Evolutionary conservation across 1,140 invertebrate genomes (phyloP).

Genomic region (Oncopeltus fasciatus): DNA sequence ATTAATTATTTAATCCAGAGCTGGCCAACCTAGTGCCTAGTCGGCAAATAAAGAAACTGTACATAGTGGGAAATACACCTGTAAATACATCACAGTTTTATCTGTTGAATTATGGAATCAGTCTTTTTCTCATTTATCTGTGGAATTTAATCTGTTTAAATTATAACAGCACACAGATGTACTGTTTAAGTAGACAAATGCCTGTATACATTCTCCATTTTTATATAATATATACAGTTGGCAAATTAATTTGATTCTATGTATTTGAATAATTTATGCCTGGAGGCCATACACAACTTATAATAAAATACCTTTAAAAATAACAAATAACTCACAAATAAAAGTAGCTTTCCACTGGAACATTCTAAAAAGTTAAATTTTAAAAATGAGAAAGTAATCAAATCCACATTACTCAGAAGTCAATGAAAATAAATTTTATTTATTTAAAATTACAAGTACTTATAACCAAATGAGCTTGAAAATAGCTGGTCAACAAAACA

Average conservation of each 20-base stretch:
- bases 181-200: constrained; percentile 16
- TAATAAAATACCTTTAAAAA: constrained; percentile 17
- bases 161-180: constrained; percentile 6
- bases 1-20: constrained; percentile 6
- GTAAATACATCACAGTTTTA: constrained; percentile 13
- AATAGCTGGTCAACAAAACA: constrained; percentile 12
- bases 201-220: constrained; percentile 7
- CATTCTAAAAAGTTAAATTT: too few relatives aligned
- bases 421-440: constrained; percentile 9
- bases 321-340: constrained; percentile 21
- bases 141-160: constrained; percentile 11
- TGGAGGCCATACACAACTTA: constrained; percentile 10
- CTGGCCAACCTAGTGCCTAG: constrained; percentile 18
- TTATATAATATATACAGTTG: constrained; percentile 16
- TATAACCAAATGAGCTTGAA: constrained; percentile 11
- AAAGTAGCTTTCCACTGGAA: too few relatives aligned
- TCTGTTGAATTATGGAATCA: constrained; percentile 22
- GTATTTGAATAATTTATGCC: constrained; percentile 17
- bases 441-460: constrained; percentile 13
- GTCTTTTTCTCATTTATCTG: constrained; percentile 18
- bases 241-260: constrained; percentile 15
- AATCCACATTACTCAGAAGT: constrained; percentile 9
- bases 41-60: constrained; percentile 15
- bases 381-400: too few relatives aligned
- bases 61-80: constrained; percentile 11